phyloP scores from a whole-genome alignment of 2,797 vertebrate species.

The Tapera naevia region DNA sequence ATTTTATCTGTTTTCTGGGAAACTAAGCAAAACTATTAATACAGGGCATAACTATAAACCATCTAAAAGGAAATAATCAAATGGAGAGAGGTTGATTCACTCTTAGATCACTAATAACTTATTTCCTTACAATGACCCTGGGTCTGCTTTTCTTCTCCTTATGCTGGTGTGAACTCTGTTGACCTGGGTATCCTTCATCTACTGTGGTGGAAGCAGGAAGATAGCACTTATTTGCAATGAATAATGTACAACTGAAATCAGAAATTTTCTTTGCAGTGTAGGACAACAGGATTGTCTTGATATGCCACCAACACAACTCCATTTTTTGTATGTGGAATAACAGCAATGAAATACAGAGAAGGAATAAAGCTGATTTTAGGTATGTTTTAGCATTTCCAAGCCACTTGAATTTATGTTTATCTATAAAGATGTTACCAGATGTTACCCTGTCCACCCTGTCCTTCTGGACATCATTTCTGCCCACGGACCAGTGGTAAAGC shows the following conservation, averaged over 20 bases:
- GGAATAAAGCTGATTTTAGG: not conserved
- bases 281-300: not conserved
- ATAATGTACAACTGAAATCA: not conserved
- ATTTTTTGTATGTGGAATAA: not conserved
- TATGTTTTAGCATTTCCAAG: not conserved
- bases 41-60: not conserved
- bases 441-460: not conserved
- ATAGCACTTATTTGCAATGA: not conserved
- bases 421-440: too few species aligned
- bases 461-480: not conserved
- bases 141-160: not conserved
- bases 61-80: constrained; percentile 1
- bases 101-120: not conserved
- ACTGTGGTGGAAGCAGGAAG: not conserved
- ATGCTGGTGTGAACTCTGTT: not conserved
- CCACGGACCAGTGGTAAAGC: not conserved
- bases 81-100: not conserved
- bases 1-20: constrained; percentile 70
- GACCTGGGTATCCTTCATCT: not conserved
- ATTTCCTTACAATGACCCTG: not conserved
- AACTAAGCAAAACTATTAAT: constrained; percentile 61
- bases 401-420: too few species aligned
- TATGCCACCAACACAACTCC: not conserved
- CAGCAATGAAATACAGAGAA: not conserved
- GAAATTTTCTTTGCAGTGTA: not conserved